Conservation (phyloP, 1,140 invertebrate species). For the Drosophila pandora region DNA sequence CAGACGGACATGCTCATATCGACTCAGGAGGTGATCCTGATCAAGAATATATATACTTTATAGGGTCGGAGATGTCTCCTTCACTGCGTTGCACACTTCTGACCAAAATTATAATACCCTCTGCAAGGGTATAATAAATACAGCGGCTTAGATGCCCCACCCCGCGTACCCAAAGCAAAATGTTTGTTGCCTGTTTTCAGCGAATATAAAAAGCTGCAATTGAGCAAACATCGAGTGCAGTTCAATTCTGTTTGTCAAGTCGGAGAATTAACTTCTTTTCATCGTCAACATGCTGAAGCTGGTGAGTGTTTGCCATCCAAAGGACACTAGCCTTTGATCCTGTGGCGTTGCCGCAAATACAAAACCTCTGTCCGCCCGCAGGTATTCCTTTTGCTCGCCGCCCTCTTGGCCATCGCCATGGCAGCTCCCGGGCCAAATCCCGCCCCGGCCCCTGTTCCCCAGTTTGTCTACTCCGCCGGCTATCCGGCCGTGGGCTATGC, state of each 20-base stretch:
- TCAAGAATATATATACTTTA: too few species aligned
- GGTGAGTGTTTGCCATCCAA: slow-evolving; percentile 44
- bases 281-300: slow-evolving; percentile 67
- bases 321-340: slow-evolving; percentile 23
- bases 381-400: slow-evolving; percentile 67
- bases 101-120: too few species aligned
- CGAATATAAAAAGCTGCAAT: slow-evolving; percentile 55
- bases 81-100: too few species aligned
- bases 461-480: slow-evolving; percentile 56
- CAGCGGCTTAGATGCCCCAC: slow-evolving; percentile 40
- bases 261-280: slow-evolving; percentile 21
- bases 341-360: neutral
- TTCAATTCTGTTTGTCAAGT: slow-evolving; percentile 54
- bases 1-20: too few species aligned
- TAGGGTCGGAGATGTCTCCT: too few species aligned
- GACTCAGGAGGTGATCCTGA: too few species aligned
- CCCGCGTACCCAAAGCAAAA: slow-evolving; percentile 1
- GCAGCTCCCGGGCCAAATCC: slow-evolving; percentile 59
- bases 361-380: slow-evolving; percentile 3
- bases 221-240: slow-evolving; percentile 43
- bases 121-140: too few species aligned
- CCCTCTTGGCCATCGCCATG: slow-evolving; percentile 58
- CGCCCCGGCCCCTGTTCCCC: slow-evolving; percentile 52
- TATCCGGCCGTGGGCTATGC: slow-evolving; percentile 67
- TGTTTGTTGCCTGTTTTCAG: slow-evolving; percentile 19